Conservation (phyloP, 2,113 vertebrate species). For the Mobula hypostoma region DNA sequence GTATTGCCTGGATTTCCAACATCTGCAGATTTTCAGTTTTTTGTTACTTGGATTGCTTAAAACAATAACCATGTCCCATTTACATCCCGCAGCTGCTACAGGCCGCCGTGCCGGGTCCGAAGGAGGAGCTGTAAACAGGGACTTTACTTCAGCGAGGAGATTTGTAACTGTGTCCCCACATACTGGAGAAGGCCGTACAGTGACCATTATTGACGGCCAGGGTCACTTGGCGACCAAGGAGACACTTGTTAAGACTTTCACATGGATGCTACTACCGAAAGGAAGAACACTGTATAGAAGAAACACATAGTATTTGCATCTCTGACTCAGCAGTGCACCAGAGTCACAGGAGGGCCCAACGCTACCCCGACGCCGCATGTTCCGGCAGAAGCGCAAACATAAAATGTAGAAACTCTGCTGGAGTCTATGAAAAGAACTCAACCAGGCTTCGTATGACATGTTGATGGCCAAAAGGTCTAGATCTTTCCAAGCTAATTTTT, state of each 20-base stretch:
- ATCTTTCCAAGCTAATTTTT: conserved; percentile 69
- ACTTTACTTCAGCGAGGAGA: conserved; percentile 84
- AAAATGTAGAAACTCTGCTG: conserved; percentile 46
- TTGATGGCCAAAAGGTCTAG: conserved; percentile 59
- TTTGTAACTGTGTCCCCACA: conserved; percentile 85
- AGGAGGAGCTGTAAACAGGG: conserved; percentile 71
- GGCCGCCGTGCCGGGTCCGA: conserved; percentile 73
- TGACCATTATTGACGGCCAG: conserved; percentile 48
- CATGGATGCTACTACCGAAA: neutral
- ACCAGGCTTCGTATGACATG: conserved; percentile 55
- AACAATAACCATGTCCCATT: neutral
- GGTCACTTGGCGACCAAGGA: neutral
- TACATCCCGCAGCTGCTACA: conserved; percentile 65
- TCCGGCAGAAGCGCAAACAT: conserved; percentile 46
- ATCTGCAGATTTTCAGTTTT: too few relatives aligned
- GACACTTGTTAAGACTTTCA: neutral
- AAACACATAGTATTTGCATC: conserved; percentile 24
- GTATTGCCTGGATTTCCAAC: too few relatives aligned
- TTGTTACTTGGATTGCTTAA: neutral
- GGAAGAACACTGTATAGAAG: conserved; percentile 8
- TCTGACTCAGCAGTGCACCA: conserved; percentile 54
- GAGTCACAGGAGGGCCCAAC: conserved; percentile 47
- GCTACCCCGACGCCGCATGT: conserved; percentile 46
- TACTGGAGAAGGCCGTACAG: conserved; percentile 77
- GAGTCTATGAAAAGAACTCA: conserved; percentile 49